Evolutionary conservation across 2,888 invertebrate genomes (phyloP), one percentile per base, ranked within the genome.

Genomic region (Rhingia rostrata): DNA sequence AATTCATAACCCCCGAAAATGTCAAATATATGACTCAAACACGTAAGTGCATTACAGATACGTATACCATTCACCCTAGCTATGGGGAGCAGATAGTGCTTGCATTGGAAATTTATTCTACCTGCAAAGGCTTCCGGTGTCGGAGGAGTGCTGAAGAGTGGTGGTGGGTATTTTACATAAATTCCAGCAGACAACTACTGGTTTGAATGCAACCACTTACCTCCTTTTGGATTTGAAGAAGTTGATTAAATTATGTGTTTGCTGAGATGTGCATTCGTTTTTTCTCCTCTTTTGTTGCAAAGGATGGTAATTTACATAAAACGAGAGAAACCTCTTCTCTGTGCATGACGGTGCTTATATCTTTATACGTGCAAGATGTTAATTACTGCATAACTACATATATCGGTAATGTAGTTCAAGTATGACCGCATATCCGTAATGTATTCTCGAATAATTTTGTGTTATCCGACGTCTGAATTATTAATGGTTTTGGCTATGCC

Each of bases 221-320:
- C 82, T 67, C 60, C 63, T 72, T 83, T 54, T 49, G 83, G 69
- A 61, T 63, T 32, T 54, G 22, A 80, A 66, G 82, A 66, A 78
- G 78, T 72, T 83, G 83, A 83, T 83, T 83, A 79, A 79, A 83
- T 83, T 83, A 79, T 79, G 30, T 10, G 10, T 49, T 67, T 61
- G 41, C 45, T 7, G 54, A 78, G 78, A 53, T 53, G 10, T 53
- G 51, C 67, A 74, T 67, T 67, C 39, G 73, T 53, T 51, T 66
- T 33, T 33, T n/a, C 5, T 12, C 9, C 22, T 35, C 32, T 45
- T 41, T 41, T 41, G 41, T 41, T 4, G 4, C 12, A 47, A 22
- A 22, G 22, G 14, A 3, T 22, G 41, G 10, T 54, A 49, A 75
- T 81, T 75, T 81, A 53, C 75, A 81, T 81, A 69, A 54, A 43